phyloP scores from a whole-genome alignment of 2,113 vertebrate genomes.

The Mustela lutreola region DNA sequence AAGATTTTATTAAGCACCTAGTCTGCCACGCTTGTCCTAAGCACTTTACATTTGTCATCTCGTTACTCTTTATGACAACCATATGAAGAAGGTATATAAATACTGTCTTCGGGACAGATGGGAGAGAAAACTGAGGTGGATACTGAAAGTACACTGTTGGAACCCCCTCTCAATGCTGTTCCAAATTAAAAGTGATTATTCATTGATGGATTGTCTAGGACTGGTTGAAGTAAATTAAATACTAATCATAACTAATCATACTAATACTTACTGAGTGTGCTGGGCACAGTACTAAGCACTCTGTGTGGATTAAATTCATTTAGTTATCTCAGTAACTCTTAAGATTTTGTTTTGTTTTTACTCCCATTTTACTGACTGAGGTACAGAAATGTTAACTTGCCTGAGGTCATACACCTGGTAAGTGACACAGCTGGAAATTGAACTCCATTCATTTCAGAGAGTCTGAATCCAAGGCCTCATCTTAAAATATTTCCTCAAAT shows the following conservation, averaged over 20 bases:
- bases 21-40: neutral
- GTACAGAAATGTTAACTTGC: neutral
- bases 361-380: neutral
- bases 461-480: neutral
- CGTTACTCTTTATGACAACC: neutral
- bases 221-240: neutral
- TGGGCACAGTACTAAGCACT: neutral
- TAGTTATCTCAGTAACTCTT: neutral
- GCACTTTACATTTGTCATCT: neutral
- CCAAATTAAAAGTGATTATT: neutral
- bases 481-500: constrained; percentile 16
- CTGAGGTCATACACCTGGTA: neutral
- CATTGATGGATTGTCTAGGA: neutral
- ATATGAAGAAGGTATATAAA: neutral
- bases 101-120: neutral
- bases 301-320: neutral
- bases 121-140: neutral
- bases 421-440: neutral
- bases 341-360: neutral
- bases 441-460: neutral
- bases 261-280: neutral
- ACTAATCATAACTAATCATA: neutral
- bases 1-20: neutral
- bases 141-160: neutral
- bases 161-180: neutral